A percentile compares a stretch with the other conserved stretches of the same genome.
Evolutionary conservation across 2,113 vertebrate genomes (phyloP).

Genomic region (Pomatostomus ruficeps): DNA sequence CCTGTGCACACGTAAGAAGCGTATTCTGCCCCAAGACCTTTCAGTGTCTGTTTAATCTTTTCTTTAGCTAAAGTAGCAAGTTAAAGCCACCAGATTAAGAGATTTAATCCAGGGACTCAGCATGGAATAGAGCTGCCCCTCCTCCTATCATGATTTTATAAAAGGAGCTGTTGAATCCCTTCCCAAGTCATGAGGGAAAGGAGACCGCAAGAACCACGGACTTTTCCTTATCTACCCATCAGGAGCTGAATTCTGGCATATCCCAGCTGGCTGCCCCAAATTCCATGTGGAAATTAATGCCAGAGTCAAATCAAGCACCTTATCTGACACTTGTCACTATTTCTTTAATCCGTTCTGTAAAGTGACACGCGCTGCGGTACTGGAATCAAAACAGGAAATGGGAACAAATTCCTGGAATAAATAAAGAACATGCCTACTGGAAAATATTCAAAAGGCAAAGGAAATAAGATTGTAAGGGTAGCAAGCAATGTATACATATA

Average conservation of each 20-base stretch:
- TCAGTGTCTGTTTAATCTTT: background rate
- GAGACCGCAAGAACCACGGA: background rate
- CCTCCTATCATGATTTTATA: background rate
- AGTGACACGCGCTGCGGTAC: background rate
- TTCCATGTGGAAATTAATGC: background rate
- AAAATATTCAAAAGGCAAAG: background rate
- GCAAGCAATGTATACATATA: background rate
- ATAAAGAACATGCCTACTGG: background rate
- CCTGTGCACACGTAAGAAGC: accelerated
- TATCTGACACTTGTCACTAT: background rate
- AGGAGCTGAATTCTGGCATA: background rate
- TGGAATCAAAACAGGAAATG: constrained; percentile 39
- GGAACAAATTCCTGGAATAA: constrained; percentile 33
- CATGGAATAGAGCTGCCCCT: background rate
- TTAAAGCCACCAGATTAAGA: background rate
- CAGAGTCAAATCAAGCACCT: background rate
- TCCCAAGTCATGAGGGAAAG: background rate
- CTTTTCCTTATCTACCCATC: background rate
- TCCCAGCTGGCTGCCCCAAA: background rate
- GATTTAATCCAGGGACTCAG: background rate
- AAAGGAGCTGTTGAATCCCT: background rate
- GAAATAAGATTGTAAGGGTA: background rate
- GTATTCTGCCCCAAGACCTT: background rate
- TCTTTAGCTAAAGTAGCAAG: background rate
- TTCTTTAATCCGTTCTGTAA: background rate